phyloP scores from a whole-genome alignment of 2,113 vertebrate species.

The Chunga burmeisteri region DNA sequence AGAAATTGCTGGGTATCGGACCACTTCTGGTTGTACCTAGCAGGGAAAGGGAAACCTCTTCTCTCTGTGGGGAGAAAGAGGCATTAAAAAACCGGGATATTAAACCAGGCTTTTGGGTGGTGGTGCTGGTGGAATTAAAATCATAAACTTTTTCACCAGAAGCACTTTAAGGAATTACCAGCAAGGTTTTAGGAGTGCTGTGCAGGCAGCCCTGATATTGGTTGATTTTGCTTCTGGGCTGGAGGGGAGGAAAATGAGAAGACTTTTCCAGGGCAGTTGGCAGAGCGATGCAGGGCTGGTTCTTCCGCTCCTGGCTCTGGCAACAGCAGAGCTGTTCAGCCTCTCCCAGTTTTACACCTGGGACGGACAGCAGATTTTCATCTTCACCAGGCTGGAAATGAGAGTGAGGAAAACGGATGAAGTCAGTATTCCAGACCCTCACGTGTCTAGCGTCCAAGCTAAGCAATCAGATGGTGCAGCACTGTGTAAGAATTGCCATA shows the following conservation, averaged over 20 bases:
- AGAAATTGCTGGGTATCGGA: not conserved
- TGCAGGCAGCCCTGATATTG: not conserved
- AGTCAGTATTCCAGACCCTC: not conserved
- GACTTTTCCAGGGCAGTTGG: not conserved
- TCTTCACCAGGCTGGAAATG: not conserved
- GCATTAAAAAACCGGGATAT: not conserved
- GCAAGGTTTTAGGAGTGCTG: not conserved
- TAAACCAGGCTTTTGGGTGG: not conserved
- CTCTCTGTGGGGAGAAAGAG: not conserved
- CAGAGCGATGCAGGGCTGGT: not conserved
- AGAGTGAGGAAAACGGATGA: not conserved
- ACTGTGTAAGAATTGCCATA: not conserved
- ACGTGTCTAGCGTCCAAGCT: fast-evolving
- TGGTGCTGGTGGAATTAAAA: not conserved
- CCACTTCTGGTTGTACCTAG: not conserved
- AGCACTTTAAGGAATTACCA: not conserved
- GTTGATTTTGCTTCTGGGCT: not conserved
- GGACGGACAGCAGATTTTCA: not conserved
- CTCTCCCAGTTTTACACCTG: not conserved
- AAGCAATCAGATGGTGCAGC: not conserved
- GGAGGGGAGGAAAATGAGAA: not conserved
- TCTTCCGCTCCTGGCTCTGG: not conserved
- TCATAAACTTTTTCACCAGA: not conserved
- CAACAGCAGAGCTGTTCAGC: not conserved
- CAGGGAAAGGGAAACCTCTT: not conserved